Base-by-base conservation (phyloP, 1,140 invertebrate species). In the Amphibalanus amphitrite region DNA sequence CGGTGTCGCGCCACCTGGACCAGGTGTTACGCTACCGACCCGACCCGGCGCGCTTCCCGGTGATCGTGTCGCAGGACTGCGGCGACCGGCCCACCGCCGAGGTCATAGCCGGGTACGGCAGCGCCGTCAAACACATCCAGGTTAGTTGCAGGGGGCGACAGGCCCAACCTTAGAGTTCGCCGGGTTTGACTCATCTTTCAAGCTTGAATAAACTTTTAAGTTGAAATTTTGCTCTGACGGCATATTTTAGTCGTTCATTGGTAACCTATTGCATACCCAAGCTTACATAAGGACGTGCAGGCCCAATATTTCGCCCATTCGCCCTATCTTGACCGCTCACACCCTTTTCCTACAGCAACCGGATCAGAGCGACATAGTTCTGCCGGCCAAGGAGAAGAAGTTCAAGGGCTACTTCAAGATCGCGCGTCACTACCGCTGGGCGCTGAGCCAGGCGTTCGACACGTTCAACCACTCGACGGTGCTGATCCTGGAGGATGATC, bases 321-420 rank as follows among this genome's bases (percentile, higher is more conserved):
- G n/a, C n/a, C n/a, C n/a, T n/a, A n/a, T n/a, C n/a, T n/a, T n/a
- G n/a, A 74, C 20, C n/a, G 26, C 67, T 70, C 47, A 70, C 70
- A 68, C 26, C 26, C 59, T 33, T 70, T 67, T 77, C 76, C 83
- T 83, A 28, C 81, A 91, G 83, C 94, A 97, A 84, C 95, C 95
- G 29, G 93, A 98, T 81, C 87, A 90, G 75, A 89, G 86, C 26
- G 91, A 95, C 75, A 93, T 98, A 74, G 83, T 85, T 67, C 85
- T 98, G 70, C 88, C 91, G 30, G 86, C 87, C 59, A 90, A 90
- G 77, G 92, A 97, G 76, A 90, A 90, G 76, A 97, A 97, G 81
- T 97, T 96, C 77, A 88, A 89, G 76, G 95, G 95, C 0, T 98
- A 98, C 81, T 98, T 95, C 79, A 95, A 97, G 81, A 98, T 99